These are phyloP conservation scores for Pygoscelis antarcticus DNA, from an alignment of 2,113 vertebrate genomes.

Conservation along the genomic window DNA sequence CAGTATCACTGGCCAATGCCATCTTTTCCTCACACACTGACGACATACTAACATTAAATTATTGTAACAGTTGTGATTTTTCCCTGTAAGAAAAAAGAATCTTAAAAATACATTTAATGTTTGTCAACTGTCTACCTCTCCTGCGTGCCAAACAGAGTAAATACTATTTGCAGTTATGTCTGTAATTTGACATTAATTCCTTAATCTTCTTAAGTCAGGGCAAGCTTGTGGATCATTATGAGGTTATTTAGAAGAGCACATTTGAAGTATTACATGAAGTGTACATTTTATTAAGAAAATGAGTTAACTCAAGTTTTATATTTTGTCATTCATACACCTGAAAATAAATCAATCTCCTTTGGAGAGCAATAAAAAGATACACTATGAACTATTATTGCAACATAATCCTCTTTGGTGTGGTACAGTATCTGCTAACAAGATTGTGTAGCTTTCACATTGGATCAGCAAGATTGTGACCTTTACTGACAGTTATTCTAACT, in stretches of 20 bases:
- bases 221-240: constrained; percentile 17
- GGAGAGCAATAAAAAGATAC: background rate
- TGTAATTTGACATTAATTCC: constrained; percentile 61
- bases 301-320: background rate
- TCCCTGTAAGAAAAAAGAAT: background rate
- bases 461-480: constrained; percentile 66
- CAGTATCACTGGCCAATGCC: background rate
- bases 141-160: background rate
- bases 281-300: background rate
- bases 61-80: accelerated
- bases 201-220: constrained; percentile 61
- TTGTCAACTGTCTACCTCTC: background rate
- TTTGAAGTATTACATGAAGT: background rate
- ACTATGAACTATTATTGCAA: background rate
- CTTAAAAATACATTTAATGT: background rate
- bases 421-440: constrained; percentile 32
- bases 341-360: background rate
- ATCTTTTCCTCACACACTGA: background rate
- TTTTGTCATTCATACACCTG: background rate
- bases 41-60: accelerated
- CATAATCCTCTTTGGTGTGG: constrained; percentile 41
- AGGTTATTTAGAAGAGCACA: constrained; percentile 31
- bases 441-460: constrained; percentile 21
- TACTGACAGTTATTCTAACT: constrained; percentile 18
- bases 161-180: constrained; percentile 40